These are phyloP conservation scores for Agrochola circellaris DNA, from an alignment of 2,888 invertebrate genomes.

Conservation along the genomic window DNA sequence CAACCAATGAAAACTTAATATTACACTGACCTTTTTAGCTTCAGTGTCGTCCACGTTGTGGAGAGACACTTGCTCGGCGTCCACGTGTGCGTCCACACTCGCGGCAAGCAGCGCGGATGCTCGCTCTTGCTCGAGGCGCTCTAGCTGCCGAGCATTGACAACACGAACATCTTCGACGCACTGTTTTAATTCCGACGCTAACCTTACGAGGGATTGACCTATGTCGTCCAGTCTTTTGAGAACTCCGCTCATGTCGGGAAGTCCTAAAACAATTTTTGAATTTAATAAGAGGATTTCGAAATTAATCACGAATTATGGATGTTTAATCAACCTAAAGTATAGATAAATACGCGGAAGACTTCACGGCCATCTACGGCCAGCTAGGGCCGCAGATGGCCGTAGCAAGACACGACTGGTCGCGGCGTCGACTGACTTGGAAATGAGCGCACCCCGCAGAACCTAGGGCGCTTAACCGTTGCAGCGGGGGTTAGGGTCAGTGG, in stretches of 20 bases:
- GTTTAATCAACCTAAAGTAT: constrained; percentile 1
- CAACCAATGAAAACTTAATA: not conserved
- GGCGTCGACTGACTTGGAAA: constrained; percentile 13
- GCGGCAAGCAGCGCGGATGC: constrained; percentile 93
- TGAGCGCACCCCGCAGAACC: constrained; percentile 8
- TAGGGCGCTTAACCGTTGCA: not conserved
- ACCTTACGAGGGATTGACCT: constrained; percentile 92
- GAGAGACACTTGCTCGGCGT: constrained; percentile 85
- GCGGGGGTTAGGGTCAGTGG: not conserved
- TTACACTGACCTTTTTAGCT: constrained; percentile 92
- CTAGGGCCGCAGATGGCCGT: constrained; percentile 39
- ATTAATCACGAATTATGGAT: not conserved
- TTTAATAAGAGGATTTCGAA: not conserved
- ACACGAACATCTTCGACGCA: constrained; percentile 94
- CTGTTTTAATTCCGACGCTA: constrained; percentile 93
- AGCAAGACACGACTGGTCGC: constrained; percentile 13
- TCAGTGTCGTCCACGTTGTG: constrained; percentile 91
- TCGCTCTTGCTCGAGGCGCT: constrained; percentile 91
- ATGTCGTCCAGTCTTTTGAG: constrained; percentile 93
- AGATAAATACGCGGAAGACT: not conserved
- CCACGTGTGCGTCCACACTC: constrained; percentile 92
- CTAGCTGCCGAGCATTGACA: constrained; percentile 92
- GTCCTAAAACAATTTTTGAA: constrained; percentile 64
- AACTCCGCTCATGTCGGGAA: constrained; percentile 84
- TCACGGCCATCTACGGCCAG: constrained; percentile 39